Evolutionary conservation across 2,113 vertebrate species (phyloP).

Genomic region (Mus pahari): DNA sequence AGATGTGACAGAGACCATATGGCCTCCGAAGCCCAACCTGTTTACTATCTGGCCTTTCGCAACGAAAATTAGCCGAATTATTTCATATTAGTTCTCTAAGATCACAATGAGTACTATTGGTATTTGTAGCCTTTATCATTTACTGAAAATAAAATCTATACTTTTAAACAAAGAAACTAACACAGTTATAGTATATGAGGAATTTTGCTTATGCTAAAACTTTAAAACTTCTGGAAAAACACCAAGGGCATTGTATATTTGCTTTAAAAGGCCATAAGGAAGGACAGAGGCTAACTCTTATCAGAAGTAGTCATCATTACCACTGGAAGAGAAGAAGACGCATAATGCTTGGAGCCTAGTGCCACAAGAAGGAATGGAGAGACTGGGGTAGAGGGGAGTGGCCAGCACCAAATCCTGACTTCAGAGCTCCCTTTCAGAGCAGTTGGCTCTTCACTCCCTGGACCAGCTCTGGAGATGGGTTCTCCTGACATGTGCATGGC

Average conservation of each 20-base stretch:
- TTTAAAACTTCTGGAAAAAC: constrained; percentile 1
- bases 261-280: not conserved
- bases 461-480: not conserved
- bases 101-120: not conserved
- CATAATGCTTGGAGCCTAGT: not conserved
- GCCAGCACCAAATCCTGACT: not conserved
- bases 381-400: not conserved
- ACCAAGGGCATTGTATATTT: not conserved
- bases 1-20: constrained; percentile 35
- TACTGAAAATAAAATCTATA: constrained; percentile 30
- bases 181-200: not conserved
- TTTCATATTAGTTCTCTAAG: constrained; percentile 17
- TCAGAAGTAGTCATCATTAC: not conserved
- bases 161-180: constrained; percentile 54
- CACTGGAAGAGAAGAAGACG: not conserved
- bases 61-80: not conserved
- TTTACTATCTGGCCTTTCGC: constrained; percentile 10
- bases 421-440: not conserved
- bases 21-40: not conserved
- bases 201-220: constrained; percentile 33
- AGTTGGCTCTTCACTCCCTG: not conserved
- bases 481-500: not conserved
- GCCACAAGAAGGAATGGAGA: not conserved
- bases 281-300: not conserved
- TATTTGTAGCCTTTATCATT: not conserved